A percentile compares a stretch with the other conserved stretches of the same genome.
Conservation (phyloP, 2,888 invertebrate genomes). For the Leptura quadrifasciata region DNA sequence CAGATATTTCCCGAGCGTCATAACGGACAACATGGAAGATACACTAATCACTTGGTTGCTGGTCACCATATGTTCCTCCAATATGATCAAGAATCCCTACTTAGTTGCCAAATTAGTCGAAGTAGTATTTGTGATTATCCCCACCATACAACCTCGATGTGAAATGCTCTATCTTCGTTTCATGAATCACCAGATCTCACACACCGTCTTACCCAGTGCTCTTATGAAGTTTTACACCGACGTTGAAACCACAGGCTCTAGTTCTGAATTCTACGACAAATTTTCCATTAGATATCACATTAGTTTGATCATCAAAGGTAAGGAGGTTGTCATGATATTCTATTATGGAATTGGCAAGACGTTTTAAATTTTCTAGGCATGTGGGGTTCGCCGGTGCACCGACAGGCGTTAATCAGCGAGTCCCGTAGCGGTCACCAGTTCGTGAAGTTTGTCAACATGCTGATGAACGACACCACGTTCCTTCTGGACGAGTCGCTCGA, state of each 20-base stretch:
- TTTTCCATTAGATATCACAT: constrained; percentile 99
- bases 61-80: constrained; percentile 91
- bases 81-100: constrained; percentile 96
- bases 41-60: constrained; percentile 92
- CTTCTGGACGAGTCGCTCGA: constrained; percentile 96
- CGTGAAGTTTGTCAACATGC: constrained; percentile 97
- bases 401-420: constrained; percentile 91
- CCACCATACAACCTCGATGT: constrained; percentile 78
- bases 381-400: constrained; percentile 94
- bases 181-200: constrained; percentile 91
- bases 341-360: not conserved
- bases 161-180: constrained; percentile 82
- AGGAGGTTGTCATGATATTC: not conserved
- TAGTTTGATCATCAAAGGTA: constrained; percentile 93
- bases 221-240: constrained; percentile 99
- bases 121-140: constrained; percentile 87
- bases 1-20: constrained; percentile 85
- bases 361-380: constrained; percentile 75
- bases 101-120: constrained; percentile 97
- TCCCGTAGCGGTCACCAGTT: constrained; percentile 94
- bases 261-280: constrained; percentile 99
- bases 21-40: constrained; percentile 86
- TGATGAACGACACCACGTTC: constrained; percentile 99
- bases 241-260: constrained; percentile 97
- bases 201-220: constrained; percentile 88